These are phyloP conservation scores for Phrynosoma platyrhinos DNA, from an alignment of 2,113 vertebrate species.

Conservation along the genomic window DNA sequence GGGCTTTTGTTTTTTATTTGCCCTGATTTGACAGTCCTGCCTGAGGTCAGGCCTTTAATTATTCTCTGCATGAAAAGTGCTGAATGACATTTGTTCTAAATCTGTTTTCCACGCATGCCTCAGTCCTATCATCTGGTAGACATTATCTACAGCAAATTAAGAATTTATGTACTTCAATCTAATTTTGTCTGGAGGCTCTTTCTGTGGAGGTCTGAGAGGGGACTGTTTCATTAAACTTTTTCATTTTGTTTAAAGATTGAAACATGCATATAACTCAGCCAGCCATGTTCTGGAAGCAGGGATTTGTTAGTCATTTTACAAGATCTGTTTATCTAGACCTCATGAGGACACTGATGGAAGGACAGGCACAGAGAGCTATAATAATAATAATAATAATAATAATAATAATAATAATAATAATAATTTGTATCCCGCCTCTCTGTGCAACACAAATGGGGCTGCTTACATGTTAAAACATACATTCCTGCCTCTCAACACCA, in stretches of 20 bases:
- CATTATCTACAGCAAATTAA: slow-evolving; percentile 46
- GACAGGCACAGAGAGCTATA: neutral
- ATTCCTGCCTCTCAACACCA: no score
- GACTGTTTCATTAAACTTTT: slow-evolving; percentile 39
- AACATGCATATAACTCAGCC: neutral
- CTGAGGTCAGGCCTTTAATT: slow-evolving; percentile 31
- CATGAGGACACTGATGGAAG: neutral
- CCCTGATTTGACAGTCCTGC: slow-evolving; percentile 19
- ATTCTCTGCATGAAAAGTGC: slow-evolving; percentile 42
- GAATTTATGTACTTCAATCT: slow-evolving; percentile 46
- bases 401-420: no score
- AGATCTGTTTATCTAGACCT: slow-evolving; percentile 11
- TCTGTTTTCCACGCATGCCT: slow-evolving; percentile 36
- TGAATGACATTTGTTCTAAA: slow-evolving; percentile 38
- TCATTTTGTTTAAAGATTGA: slow-evolving; percentile 38
- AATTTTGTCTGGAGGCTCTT: slow-evolving; percentile 43
- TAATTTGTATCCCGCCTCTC: no score
- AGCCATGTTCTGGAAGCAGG: neutral
- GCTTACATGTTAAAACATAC: no score
- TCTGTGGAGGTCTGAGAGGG: slow-evolving; percentile 22
- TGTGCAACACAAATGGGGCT: no score
- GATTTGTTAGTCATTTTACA: slow-evolving; percentile 7
- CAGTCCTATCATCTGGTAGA: slow-evolving; percentile 42
- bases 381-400: no score
- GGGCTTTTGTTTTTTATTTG: neutral